Base-by-base conservation (phyloP, 2,888 invertebrate species). In the Perizoma flavofasciatum region DNA sequence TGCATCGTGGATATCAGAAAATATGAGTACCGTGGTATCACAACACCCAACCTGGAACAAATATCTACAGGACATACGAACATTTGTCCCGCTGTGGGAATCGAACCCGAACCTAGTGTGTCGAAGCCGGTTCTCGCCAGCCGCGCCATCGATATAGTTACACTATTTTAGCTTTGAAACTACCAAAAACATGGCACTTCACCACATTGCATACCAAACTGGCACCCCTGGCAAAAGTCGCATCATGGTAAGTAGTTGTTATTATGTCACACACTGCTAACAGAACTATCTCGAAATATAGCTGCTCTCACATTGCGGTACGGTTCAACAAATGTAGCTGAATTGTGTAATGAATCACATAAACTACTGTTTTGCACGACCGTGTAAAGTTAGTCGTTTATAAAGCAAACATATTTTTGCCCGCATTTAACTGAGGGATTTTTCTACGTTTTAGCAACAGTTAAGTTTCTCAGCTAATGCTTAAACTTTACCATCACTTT, bases 291-390 rank as follows among this genome's bases (percentile, higher is more conserved):
- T n/a, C 51, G 8, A 35, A 58, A 57, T 1, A 22, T 52, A 64
- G 51, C 58, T 49, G 55, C 58, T 58, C 37, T 41, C 55, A 22
- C n/a, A 33, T 53, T 40, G 22, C 4, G 10, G 10, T 41, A 51
- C 51, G 53, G 46, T 53, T 61, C 47, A 35, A 51, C 59, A 54
- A 61, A 53, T 45, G 61, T 34, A 48, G 44, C 48, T 40, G 53
- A 44, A 58, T 65, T 52, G 41, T 55, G 51, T 60, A 63, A 63
- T 63, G 50, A 56, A 52, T 59, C 60, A 47, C 43, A 41, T 61
- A 54, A 61, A 66, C 60, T 49, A 52, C 55, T 54, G 55, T 43
- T 55, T 56, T 59, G 53, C n/a, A 60, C 57, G 44, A 54, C 45
- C 9, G 49, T 49, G 22, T 43, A 37, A 56, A 55, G 40, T 59